Evolutionary conservation across 1,140 invertebrate genomes (phyloP).

Genomic region (Vollenhovia emeryi): DNA sequence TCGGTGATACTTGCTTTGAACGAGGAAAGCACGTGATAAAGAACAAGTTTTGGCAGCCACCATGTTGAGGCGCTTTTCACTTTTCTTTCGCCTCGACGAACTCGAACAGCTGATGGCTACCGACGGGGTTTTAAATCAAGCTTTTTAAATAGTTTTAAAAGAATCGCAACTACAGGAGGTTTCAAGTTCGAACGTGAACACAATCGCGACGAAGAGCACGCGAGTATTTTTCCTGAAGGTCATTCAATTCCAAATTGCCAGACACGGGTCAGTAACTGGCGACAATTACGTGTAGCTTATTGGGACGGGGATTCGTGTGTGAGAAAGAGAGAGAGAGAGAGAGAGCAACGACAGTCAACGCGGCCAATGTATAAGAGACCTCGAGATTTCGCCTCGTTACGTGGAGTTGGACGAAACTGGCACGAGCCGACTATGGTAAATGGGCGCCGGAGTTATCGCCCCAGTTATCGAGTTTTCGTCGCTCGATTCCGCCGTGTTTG

Average conservation of each 20-base stretch:
- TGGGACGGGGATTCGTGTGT: not conserved
- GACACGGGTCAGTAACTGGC: not conserved
- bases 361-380: not conserved
- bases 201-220: not conserved
- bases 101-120: not conserved
- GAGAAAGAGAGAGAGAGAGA: not conserved
- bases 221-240: not conserved
- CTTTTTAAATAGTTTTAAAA: not conserved
- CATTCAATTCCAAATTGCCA: not conserved
- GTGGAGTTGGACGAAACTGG: slow-evolving; percentile 28
- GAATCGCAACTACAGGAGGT: not conserved
- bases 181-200: not conserved
- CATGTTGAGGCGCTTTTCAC: not conserved
- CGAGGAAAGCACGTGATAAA: not conserved
- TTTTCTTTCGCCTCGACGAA: not conserved
- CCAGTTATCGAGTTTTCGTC: slow-evolving; percentile 51
- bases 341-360: not conserved
- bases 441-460: slow-evolving; percentile 36
- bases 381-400: slow-evolving; percentile 39
- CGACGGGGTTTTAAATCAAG: too few relatives aligned
- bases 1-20: not conserved
- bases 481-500: slow-evolving; percentile 42
- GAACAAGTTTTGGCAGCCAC: not conserved
- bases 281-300: not conserved
- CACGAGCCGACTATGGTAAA: slow-evolving; percentile 43